phyloP scores from a whole-genome alignment of 1,140 invertebrate species.

The Polypedilum vanderplanki region DNA sequence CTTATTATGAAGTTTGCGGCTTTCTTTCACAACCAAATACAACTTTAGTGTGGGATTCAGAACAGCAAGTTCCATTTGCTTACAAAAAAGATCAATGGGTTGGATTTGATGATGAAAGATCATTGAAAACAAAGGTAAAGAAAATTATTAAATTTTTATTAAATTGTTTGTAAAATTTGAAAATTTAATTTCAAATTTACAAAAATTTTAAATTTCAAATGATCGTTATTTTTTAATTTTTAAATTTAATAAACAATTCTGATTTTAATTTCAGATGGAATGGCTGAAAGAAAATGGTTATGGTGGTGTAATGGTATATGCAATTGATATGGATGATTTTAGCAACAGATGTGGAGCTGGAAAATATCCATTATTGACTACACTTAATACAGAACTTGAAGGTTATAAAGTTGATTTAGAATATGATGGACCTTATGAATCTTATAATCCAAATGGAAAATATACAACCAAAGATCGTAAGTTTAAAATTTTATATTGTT shows the following conservation, averaged over 20 bases:
- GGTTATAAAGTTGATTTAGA: conserved; percentile 78
- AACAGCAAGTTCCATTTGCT: conserved; percentile 91
- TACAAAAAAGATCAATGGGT: conserved; percentile 90
- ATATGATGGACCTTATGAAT: conserved; percentile 81
- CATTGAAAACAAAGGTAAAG: conserved; percentile 81
- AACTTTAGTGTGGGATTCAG: conserved; percentile 91
- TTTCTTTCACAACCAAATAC: conserved; percentile 87
- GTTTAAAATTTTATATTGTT: conserved; percentile 39
- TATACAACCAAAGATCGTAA: conserved; percentile 83
- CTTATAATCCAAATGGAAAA: conserved; percentile 58
- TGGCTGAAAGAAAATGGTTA: conserved; percentile 92
- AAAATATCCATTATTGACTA: conserved; percentile 81
- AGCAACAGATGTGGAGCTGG: conserved; percentile 79
- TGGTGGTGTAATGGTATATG: conserved; percentile 97
- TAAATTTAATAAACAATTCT: not conserved
- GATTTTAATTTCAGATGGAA: conserved; percentile 59
- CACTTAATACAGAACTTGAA: conserved; percentile 77
- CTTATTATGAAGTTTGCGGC: conserved; percentile 93
- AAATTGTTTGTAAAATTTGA: too few relatives aligned
- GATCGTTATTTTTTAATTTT: too few relatives aligned
- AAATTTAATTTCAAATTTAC: too few relatives aligned
- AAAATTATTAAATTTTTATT: not conserved
- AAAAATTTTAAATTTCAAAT: too few relatives aligned
- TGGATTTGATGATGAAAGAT: conserved; percentile 91
- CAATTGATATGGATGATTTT: conserved; percentile 94